phyloP scores from a whole-genome alignment of 2,888 invertebrate genomes.

The Leptinotarsa rubiginosa region DNA sequence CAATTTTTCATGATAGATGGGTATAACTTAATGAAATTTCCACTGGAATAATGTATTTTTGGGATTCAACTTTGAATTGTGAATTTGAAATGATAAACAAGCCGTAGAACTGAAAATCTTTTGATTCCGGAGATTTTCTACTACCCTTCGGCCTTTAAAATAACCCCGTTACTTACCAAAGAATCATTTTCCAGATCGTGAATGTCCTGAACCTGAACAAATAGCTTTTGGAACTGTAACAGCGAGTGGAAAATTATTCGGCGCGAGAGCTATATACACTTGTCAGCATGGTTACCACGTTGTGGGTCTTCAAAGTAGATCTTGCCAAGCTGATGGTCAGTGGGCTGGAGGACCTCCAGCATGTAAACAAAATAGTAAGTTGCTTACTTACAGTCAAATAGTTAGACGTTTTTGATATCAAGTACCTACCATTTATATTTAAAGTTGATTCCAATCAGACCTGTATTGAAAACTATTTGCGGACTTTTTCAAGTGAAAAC shows the following conservation, averaged over 20 bases:
- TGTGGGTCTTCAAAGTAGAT: constrained; percentile 85
- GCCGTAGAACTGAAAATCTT: background rate
- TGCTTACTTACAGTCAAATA: background rate
- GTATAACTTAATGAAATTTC: too few relatives aligned
- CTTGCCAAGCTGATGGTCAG: constrained; percentile 92
- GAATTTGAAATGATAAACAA: too few relatives aligned
- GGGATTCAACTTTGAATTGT: too few relatives aligned
- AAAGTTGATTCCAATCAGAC: too few relatives aligned
- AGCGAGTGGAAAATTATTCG: constrained; percentile 82
- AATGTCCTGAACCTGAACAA: constrained; percentile 83
- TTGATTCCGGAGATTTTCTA: background rate
- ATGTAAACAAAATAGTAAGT: constrained; percentile 86
- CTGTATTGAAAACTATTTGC: too few relatives aligned
- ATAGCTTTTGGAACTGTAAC: constrained; percentile 84
- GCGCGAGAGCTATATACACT: constrained; percentile 84
- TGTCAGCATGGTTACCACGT: constrained; percentile 92
- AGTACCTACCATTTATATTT: too few relatives aligned
- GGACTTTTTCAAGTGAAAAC: too few relatives aligned
- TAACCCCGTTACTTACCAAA: background rate
- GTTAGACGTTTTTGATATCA: too few relatives aligned
- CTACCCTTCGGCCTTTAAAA: background rate
- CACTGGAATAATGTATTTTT: too few relatives aligned
- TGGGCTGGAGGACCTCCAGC: constrained; percentile 88
- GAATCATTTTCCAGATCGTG: constrained; percentile 69
- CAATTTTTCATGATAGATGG: too few relatives aligned